These are phyloP conservation scores for Eueremaeus valkanovi DNA, from an alignment of 2,888 invertebrate genomes.

Conservation along the genomic window DNA sequence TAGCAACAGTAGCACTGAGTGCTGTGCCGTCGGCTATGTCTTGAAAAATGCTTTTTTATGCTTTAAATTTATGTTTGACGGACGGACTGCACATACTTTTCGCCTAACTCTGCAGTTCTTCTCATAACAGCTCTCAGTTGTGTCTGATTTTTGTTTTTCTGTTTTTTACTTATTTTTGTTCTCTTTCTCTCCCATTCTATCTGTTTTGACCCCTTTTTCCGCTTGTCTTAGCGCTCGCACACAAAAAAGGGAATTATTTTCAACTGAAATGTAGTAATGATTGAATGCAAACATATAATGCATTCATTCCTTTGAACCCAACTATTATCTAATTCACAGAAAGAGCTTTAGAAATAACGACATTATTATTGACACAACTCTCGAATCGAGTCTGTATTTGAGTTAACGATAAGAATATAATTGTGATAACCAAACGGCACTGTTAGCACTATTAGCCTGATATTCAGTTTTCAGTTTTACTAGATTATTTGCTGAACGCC, in stretches of 20 bases:
- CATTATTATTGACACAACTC: conserved; percentile 4
- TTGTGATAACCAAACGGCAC: neutral
- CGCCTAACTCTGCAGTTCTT: neutral
- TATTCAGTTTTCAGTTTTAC: neutral
- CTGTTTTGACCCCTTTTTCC: conserved; percentile 35
- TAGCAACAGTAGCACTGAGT: conserved; percentile 28
- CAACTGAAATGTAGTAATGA: neutral
- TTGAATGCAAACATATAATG: neutral
- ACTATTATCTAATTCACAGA: neutral
- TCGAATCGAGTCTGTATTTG: neutral
- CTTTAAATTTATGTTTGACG: conserved; percentile 4
- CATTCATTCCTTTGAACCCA: conserved; percentile 4
- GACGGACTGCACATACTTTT: neutral
- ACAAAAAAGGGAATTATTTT: neutral
- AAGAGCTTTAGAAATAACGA: neutral
- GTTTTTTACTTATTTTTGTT: neutral
- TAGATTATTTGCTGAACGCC: neutral
- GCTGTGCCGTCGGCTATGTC: conserved; percentile 16
- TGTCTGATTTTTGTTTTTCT: conserved; percentile 19
- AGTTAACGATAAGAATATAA: neutral
- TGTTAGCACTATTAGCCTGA: too few relatives aligned
- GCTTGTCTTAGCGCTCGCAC: too few relatives aligned
- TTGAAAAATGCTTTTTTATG: conserved; percentile 15
- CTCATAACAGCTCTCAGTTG: neutral
- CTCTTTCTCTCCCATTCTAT: conserved; percentile 2